Evolutionary conservation across 2,113 vertebrate genomes (phyloP).

Genomic region (Gobiocypris rarus): DNA sequence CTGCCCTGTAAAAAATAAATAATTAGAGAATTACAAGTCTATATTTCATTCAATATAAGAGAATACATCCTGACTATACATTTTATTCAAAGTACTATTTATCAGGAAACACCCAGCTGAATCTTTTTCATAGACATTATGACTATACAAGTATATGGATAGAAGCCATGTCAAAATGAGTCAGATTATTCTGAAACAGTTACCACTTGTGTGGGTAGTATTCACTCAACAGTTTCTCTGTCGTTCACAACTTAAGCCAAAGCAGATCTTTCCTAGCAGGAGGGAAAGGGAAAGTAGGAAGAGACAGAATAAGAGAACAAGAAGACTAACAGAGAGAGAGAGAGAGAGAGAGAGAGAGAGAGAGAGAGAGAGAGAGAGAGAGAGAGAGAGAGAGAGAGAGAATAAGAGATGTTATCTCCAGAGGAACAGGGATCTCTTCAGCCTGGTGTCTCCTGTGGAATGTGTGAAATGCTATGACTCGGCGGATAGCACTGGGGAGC

Average conservation of each 20-base stretch:
- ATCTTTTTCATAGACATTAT: too few relatives aligned
- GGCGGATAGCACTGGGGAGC: constrained; percentile 24
- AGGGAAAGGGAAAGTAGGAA: background rate
- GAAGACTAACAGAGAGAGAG: too few relatives aligned
- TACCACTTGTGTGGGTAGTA: constrained; percentile 5
- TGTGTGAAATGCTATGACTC: constrained; percentile 51
- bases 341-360: too few relatives aligned
- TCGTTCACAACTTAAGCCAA: constrained; percentile 17
- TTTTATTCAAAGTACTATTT: too few relatives aligned
- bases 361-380: too few relatives aligned
- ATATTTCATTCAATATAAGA: too few relatives aligned
- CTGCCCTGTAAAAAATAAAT: too few relatives aligned
- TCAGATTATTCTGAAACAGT: background rate
- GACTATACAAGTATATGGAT: background rate
- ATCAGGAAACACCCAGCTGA: too few relatives aligned
- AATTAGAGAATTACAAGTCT: too few relatives aligned
- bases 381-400: too few relatives aligned
- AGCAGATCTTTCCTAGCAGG: constrained; percentile 25
- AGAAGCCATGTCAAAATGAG: background rate
- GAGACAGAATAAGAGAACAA: background rate
- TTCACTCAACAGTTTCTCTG: background rate
- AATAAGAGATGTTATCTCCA: background rate
- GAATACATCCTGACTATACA: too few relatives aligned
- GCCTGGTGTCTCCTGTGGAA: constrained; percentile 21
- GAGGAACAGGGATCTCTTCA: background rate